Evolutionary conservation across 2,888 invertebrate species (phyloP).

Genomic region (Acanthosepion lycidas): DNA sequence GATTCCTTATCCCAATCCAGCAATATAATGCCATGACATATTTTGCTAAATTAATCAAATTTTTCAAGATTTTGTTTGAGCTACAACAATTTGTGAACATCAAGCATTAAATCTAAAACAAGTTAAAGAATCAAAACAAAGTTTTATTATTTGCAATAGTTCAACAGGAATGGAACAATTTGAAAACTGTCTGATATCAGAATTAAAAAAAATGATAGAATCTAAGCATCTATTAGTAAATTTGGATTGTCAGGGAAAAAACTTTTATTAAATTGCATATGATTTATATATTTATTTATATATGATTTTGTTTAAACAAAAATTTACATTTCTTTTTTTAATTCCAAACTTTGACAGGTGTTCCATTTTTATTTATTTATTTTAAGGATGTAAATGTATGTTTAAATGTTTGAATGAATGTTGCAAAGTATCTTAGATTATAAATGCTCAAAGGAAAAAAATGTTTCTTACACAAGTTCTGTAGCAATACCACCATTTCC

Average conservation of each 20-base stretch:
- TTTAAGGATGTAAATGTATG: not conserved
- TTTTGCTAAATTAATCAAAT: no score
- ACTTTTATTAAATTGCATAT: not conserved
- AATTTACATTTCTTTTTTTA: not conserved
- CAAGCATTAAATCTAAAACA: no score
- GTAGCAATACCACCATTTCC: constrained; percentile 99
- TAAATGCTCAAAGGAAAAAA: not conserved
- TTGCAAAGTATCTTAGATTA: not conserved
- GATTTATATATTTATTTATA: not conserved
- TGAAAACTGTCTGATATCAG: not conserved
- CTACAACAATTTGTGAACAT: no score
- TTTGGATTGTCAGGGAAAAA: not conserved
- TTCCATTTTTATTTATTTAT: not conserved
- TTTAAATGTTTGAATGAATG: not conserved
- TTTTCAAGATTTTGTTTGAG: no score
- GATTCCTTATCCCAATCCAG: no score
- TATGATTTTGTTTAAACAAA: not conserved
- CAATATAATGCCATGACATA: no score
- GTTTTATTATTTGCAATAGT: no score
- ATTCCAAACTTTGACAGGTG: not conserved
- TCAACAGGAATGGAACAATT: no score
- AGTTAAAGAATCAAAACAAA: no score
- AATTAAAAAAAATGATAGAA: not conserved
- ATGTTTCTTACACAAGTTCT: constrained; percentile 83
- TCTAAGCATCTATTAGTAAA: not conserved